A percentile compares a stretch with the other conserved stretches of the same genome.
Evolutionary conservation across 2,113 vertebrate genomes (phyloP).

Genomic region (Tichodroma muraria): DNA sequence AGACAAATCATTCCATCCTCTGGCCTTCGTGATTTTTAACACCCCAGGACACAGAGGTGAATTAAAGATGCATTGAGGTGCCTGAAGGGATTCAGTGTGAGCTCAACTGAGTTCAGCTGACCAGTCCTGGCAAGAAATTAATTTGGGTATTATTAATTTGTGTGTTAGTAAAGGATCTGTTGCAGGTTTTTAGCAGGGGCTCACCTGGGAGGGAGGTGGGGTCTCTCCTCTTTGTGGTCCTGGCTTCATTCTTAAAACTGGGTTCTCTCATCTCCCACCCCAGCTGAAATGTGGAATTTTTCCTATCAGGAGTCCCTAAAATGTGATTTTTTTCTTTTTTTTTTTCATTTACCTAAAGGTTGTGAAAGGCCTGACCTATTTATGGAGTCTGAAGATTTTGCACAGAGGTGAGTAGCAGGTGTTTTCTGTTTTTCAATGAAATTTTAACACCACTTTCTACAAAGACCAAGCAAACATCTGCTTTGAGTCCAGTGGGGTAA

Average conservation of each 20-base stretch:
- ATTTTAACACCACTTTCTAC: background rate
- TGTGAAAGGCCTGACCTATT: constrained; percentile 95
- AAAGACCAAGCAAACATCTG: background rate
- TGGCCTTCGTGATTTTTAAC: background rate
- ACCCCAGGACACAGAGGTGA: background rate
- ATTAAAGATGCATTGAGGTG: background rate
- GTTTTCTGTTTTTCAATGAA: background rate
- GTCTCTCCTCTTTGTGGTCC: background rate
- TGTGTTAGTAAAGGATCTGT: background rate
- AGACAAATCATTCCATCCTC: background rate
- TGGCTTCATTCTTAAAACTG: background rate
- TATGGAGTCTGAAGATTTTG: constrained; percentile 98
- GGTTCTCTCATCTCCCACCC: background rate
- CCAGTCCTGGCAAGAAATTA: background rate
- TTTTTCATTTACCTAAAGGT: constrained; percentile 72
- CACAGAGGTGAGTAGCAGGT: constrained; percentile 85
- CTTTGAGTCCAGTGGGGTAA: background rate
- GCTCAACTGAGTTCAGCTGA: background rate
- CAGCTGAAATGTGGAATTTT: background rate
- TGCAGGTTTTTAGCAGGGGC: background rate
- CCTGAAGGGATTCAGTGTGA: background rate
- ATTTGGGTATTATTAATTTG: rapidly evolving
- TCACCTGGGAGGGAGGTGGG: background rate
- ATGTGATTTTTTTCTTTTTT: background rate
- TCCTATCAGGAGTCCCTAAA: background rate